Percentiles rank a stretch among this genome's conserved stretches.
Conservation (phyloP, 2,888 invertebrate species). For the Ectemnius cavifrons region DNA sequence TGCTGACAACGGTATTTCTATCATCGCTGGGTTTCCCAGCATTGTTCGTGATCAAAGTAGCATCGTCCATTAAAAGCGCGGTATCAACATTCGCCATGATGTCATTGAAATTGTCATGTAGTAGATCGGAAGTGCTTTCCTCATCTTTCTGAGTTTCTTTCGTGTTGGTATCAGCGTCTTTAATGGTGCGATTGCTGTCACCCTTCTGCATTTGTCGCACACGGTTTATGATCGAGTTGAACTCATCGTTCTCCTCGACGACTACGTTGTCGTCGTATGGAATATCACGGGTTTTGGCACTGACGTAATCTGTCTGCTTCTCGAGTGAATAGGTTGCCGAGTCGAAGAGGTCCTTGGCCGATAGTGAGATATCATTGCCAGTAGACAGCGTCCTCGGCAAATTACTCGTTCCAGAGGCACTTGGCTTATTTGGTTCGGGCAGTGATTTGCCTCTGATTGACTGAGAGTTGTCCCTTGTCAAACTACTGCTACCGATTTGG, state of each 20-base stretch:
- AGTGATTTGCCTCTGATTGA: no score
- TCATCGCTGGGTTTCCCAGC: not conserved
- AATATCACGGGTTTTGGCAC: no score
- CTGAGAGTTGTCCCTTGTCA: no score
- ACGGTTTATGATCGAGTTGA: slow-evolving; percentile 34
- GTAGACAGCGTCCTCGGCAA: not conserved
- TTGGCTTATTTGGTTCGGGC: no score
- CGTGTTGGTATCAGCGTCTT: not conserved
- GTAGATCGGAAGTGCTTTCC: not conserved
- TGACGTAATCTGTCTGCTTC: no score
- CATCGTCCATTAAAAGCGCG: slow-evolving; percentile 8
- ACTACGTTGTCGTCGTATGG: not conserved
- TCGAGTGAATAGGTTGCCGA: no score
- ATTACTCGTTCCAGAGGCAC: no score
- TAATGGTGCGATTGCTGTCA: not conserved
- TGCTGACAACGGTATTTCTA: not conserved
- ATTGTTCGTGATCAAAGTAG: not conserved
- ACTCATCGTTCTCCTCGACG: slow-evolving; percentile 20
- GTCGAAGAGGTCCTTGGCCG: not conserved
- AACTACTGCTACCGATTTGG: no score
- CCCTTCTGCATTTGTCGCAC: slow-evolving; percentile 29
- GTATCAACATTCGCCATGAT: slow-evolving; percentile 44
- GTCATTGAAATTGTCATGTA: slow-evolving; percentile 50
- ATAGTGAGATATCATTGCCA: not conserved
- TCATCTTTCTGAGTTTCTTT: not conserved